phyloP scores from a whole-genome alignment of 2,797 vertebrate species.

The Phylloscopus collybita region DNA sequence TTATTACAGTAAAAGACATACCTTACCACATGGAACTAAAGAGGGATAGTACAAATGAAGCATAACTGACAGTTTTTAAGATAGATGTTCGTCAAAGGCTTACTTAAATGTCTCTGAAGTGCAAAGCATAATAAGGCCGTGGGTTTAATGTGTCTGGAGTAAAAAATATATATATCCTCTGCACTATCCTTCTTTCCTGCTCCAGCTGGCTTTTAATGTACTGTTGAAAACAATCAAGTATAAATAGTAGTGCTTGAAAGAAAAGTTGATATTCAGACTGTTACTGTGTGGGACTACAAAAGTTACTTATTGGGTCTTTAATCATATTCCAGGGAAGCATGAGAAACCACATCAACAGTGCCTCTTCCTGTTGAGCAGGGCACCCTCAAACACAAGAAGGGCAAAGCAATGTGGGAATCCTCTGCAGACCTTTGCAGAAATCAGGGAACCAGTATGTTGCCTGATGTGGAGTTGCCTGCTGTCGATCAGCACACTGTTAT shows the following conservation, averaged over 20 bases:
- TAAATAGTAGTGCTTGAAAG: constrained; percentile 30
- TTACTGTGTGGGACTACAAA: not conserved
- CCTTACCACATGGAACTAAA: not conserved
- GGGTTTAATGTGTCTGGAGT: not conserved
- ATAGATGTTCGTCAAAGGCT: constrained; percentile 26
- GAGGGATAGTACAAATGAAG: not conserved
- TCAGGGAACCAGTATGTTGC: not conserved
- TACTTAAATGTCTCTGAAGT: constrained; percentile 44
- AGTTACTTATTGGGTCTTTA: constrained; percentile 21
- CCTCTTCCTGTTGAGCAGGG: not conserved
- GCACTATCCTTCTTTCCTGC: constrained; percentile 7
- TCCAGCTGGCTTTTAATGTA: constrained; percentile 1
- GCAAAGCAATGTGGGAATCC: not conserved
- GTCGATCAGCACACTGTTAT: not conserved
- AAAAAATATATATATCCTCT: not conserved
- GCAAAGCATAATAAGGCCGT: constrained; percentile 25
- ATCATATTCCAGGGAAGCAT: not conserved
- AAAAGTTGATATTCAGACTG: constrained; percentile 1
- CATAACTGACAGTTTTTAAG: constrained; percentile 14
- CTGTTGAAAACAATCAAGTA: constrained; percentile 4
- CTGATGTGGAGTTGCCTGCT: not conserved
- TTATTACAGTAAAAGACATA: constrained; percentile 6
- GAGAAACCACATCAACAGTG: not conserved
- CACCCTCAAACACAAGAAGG: not conserved
- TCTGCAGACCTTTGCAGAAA: not conserved